Evolutionary conservation across 2,888 invertebrate genomes (phyloP).

Genomic region (Sesia bembeciformis): DNA sequence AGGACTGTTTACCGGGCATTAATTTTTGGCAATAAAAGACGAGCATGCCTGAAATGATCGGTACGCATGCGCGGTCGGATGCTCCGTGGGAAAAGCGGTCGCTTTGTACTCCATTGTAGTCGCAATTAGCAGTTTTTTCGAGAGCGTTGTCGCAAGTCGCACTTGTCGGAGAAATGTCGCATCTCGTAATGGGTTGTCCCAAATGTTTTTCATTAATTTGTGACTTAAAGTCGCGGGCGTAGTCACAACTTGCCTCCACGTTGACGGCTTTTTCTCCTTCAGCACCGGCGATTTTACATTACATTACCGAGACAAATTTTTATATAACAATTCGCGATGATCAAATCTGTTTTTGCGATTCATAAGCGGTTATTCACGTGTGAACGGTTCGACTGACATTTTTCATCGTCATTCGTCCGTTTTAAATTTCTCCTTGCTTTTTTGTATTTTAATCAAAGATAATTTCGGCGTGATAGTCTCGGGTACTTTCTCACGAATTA

Average conservation of each 20-base stretch:
- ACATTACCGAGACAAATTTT: slow-evolving; percentile 13
- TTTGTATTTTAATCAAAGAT: slow-evolving; percentile 8
- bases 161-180: slow-evolving; percentile 63
- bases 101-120: slow-evolving; percentile 67
- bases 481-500: not conserved
- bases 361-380: slow-evolving; percentile 50
- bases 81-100: slow-evolving; percentile 69
- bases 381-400: slow-evolving; percentile 49
- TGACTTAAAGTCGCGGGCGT: slow-evolving; percentile 26
- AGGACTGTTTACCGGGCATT: slow-evolving; percentile 69
- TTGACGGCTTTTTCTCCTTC: not conserved
- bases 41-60: slow-evolving; percentile 64
- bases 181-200: slow-evolving; percentile 53
- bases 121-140: slow-evolving; percentile 66
- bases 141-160: slow-evolving; percentile 42
- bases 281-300: slow-evolving; percentile 3
- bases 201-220: slow-evolving; percentile 60
- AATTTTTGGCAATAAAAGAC: slow-evolving; percentile 75
- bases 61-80: slow-evolving; percentile 53
- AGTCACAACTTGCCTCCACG: not conserved
- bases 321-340: slow-evolving; percentile 19
- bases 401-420: slow-evolving; percentile 42
- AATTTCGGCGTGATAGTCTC: slow-evolving; percentile 5
- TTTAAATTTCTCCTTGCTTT: slow-evolving; percentile 27
- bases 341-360: slow-evolving; percentile 42